Evolutionary conservation across 2,888 invertebrate species (phyloP).

Genomic region (Parnassius apollo): DNA sequence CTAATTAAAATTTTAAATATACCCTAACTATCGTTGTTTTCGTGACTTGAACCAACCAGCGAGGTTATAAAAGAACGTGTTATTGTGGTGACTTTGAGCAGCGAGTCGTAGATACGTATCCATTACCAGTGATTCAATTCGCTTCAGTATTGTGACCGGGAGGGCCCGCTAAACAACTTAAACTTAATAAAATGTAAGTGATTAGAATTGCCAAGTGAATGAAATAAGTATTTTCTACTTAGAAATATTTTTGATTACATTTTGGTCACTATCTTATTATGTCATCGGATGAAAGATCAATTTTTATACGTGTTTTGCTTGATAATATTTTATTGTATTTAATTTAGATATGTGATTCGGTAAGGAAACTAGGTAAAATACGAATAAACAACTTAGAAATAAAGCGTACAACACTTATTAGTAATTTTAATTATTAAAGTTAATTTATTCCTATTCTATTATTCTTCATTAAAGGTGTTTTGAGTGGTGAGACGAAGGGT

Average conservation of each 20-base stretch:
- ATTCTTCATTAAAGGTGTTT: no score
- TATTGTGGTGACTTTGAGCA: conserved; percentile 26
- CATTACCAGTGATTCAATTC: conserved; percentile 39
- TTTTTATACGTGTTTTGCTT: no score
- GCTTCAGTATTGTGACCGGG: conserved; percentile 26
- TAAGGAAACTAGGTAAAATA: no score
- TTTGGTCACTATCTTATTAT: background rate
- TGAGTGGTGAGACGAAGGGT: no score
- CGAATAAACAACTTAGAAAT: no score
- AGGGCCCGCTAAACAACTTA: conserved; percentile 27
- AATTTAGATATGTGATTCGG: no score
- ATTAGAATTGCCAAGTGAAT: background rate
- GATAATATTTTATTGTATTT: no score
- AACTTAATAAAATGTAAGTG: conserved; percentile 11
- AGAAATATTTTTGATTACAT: background rate
- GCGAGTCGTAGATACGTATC: conserved; percentile 32
- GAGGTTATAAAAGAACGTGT: background rate
- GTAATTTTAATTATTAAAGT: no score
- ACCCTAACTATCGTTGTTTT: background rate
- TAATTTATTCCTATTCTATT: no score
- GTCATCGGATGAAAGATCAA: no score
- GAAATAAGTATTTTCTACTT: background rate
- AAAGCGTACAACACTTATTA: no score
- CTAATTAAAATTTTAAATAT: no score
- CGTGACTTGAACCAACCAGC: conserved; percentile 2